phyloP scores from a whole-genome alignment of 2,113 vertebrate species.

The Megalops atlanticus region DNA sequence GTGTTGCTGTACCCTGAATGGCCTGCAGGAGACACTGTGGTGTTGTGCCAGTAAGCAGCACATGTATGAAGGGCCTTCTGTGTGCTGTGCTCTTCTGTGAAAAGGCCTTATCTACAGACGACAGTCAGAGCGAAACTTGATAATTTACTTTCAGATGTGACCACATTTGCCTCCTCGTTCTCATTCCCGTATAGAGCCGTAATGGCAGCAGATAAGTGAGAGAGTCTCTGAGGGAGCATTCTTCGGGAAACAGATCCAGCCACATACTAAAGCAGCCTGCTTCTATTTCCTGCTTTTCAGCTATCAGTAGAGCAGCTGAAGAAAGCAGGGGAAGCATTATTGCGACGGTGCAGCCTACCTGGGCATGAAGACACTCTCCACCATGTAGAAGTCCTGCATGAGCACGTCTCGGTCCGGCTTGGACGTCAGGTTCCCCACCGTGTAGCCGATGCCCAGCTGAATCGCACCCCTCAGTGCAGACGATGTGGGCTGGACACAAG shows the following conservation, averaged over 20 bases:
- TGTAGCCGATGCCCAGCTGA: constrained; percentile 95
- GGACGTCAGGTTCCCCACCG: constrained; percentile 94
- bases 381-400: constrained; percentile 99
- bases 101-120: not conserved
- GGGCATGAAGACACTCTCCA: constrained; percentile 96
- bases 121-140: not conserved
- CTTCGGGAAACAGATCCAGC: not conserved
- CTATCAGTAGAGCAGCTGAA: not conserved
- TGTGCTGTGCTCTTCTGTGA: not conserved
- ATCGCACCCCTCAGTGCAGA: constrained; percentile 95
- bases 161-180: not conserved
- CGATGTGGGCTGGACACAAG: constrained; percentile 81
- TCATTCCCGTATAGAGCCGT: not conserved
- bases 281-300: not conserved
- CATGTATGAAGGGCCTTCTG: not conserved
- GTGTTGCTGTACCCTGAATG: too few relatives aligned
- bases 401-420: constrained; percentile 97
- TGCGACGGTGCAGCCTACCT: too few relatives aligned
- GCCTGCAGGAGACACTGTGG: too few relatives aligned
- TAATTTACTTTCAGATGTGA: not conserved
- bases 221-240: not conserved
- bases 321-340: too few relatives aligned
- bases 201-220: not conserved
- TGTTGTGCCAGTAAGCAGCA: too few relatives aligned
- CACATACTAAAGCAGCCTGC: not conserved